A percentile compares a stretch with the other conserved stretches of the same genome.
Evolutionary conservation across 2,888 invertebrate species (phyloP).

Genomic region (Acanthosepion esculentum): DNA sequence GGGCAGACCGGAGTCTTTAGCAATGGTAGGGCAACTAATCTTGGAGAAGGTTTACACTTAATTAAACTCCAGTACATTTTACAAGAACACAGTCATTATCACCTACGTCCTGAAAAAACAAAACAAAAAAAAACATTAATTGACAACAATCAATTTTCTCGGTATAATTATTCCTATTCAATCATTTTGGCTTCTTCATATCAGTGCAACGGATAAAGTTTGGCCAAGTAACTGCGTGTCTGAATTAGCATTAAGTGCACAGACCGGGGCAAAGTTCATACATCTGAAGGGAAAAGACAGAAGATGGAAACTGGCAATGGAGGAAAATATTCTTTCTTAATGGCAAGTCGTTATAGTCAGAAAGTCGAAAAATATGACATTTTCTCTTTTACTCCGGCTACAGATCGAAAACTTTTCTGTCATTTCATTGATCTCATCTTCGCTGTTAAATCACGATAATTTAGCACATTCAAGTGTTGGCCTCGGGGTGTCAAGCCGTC

Average conservation of each 20-base stretch:
- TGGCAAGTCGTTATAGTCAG: not conserved
- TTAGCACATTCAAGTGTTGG: not conserved
- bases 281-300: not conserved
- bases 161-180: no score
- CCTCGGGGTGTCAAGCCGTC: not conserved
- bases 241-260: not conserved
- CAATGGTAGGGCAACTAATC: no score
- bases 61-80: no score
- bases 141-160: no score
- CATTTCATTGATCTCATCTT: not conserved
- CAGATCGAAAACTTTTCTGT: not conserved
- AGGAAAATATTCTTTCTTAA: not conserved
- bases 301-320: not conserved
- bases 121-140: no score
- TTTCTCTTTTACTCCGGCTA: not conserved
- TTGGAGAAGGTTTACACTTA: no score
- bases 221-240: no score
- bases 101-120: no score
- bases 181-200: no score
- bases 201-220: no score
- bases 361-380: not conserved
- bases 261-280: not conserved
- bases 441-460: slow-evolving; percentile 33
- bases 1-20: no score
- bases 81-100: no score